Evolutionary conservation across 2,113 vertebrate species (phyloP).

Genomic region (Grammomys dolichurus): DNA sequence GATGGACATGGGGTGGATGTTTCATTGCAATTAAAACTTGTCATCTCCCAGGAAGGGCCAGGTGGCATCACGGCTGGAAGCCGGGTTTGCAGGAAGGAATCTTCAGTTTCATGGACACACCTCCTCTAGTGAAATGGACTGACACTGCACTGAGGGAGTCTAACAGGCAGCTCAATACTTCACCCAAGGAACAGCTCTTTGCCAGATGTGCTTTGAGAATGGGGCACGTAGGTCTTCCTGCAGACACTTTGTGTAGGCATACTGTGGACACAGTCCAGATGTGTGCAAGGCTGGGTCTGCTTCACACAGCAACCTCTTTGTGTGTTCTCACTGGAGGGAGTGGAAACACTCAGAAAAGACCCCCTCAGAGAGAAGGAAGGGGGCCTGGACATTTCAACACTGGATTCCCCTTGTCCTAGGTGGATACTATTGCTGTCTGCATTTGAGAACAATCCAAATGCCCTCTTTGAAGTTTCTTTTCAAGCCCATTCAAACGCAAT

Average conservation of each 20-base stretch:
- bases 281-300: not conserved
- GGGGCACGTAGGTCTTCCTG: not conserved
- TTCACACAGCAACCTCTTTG: not conserved
- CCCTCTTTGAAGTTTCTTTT: slow-evolving; percentile 20
- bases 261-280: slow-evolving; percentile 35
- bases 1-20: not conserved
- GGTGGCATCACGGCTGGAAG: accelerated
- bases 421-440: not conserved
- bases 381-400: not conserved
- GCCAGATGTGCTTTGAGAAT: accelerated
- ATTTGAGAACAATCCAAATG: not conserved
- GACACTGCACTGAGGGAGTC: accelerated
- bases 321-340: not conserved
- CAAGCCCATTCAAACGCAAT: not conserved
- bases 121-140: accelerated
- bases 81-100: not conserved
- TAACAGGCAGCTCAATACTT: not conserved
- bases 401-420: not conserved
- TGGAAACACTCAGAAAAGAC: not conserved
- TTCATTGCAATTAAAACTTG: not conserved
- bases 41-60: not conserved
- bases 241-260: slow-evolving; percentile 26
- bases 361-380: slow-evolving; percentile 25
- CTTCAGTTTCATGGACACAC: accelerated
- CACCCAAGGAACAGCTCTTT: not conserved